Evolutionary conservation across 1,140 invertebrate genomes (phyloP).

Genomic region (Saccostrea echinata): DNA sequence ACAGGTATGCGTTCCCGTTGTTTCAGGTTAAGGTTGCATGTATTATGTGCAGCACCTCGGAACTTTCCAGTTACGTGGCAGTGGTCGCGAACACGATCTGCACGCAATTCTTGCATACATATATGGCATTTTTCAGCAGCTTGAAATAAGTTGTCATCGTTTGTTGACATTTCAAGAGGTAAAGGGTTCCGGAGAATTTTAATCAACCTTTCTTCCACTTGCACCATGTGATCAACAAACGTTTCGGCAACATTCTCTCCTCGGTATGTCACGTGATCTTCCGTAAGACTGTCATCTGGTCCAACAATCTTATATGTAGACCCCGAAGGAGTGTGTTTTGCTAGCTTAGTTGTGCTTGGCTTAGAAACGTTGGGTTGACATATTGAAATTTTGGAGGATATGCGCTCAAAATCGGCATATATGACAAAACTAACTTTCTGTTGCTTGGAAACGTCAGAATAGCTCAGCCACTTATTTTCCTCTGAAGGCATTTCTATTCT

Average conservation of each 20-base stretch:
- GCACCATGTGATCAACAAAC: conserved; percentile 41
- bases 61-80: conserved; percentile 57
- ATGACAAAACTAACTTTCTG: conserved; percentile 41
- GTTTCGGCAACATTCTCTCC: conserved; percentile 30
- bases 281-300: background rate
- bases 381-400: background rate
- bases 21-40: conserved; percentile 57
- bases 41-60: conserved; percentile 59
- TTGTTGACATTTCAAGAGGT: conserved; percentile 41
- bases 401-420: conserved; percentile 52
- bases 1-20: conserved; percentile 68
- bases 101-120: conserved; percentile 27
- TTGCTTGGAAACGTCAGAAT: conserved; percentile 46
- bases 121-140: conserved; percentile 39
- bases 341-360: background rate
- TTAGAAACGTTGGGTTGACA: background rate
- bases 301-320: conserved; percentile 26
- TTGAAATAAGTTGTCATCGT: conserved; percentile 31
- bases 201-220: conserved; percentile 32
- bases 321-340: conserved; percentile 40
- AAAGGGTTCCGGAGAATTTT: background rate
- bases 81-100: too few species aligned
- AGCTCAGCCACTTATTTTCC: conserved; percentile 51
- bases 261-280: conserved; percentile 48
- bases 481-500: conserved; percentile 38